Evolutionary conservation across 2,888 invertebrate species (phyloP), one percentile per base, ranked within the genome.

Genomic region (Philereme transversata): DNA sequence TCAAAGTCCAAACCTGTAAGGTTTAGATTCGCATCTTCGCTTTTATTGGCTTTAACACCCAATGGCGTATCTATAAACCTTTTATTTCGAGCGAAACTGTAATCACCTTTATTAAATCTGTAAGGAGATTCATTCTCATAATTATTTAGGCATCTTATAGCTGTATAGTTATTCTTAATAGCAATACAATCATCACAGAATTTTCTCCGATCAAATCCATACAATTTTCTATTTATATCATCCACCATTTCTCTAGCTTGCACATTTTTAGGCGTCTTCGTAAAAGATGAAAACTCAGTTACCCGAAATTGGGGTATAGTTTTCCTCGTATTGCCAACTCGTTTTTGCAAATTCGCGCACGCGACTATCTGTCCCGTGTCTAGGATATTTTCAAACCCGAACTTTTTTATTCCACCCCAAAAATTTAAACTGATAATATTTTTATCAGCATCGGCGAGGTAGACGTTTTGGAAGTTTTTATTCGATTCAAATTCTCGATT

Each of bases 271-370:
- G 96, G 94, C 68, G 94, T 94, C 74, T 91, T 92, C 0, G 95
- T 94, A 68, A 96, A 94, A 65, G 87, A 82, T 0, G 94, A 93
- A 54, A 92, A 92, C 68, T 96, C 95, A 4, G 94, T 94, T 2
- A 93, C 95, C 60, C 94, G 87, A 52, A 93, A 94, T 38, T 93
- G 91, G 0, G 93, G 93, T 74, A 95, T 92, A 68, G 81, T 88
- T 66, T 84, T 88, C 56, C 88, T 87, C 4, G 90, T 83, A 63
- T 93, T 91, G 73, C 92, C 90, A 81, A 84, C 78, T 45, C 94
- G 84, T 86, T 94, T 94, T 78, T 95, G 93, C 56, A 96, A 90
- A 93, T 96, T 96, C 10, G 90, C 89, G 71, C 94, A 93, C 0
- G 93, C 90, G 1, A 96, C 81, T 5, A 93, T 74, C 62, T 94